Percentiles rank a stretch among this genome's conserved stretches.
Conservation (phyloP, 2,113 vertebrate genomes). For the Copsychus sechellarum region DNA sequence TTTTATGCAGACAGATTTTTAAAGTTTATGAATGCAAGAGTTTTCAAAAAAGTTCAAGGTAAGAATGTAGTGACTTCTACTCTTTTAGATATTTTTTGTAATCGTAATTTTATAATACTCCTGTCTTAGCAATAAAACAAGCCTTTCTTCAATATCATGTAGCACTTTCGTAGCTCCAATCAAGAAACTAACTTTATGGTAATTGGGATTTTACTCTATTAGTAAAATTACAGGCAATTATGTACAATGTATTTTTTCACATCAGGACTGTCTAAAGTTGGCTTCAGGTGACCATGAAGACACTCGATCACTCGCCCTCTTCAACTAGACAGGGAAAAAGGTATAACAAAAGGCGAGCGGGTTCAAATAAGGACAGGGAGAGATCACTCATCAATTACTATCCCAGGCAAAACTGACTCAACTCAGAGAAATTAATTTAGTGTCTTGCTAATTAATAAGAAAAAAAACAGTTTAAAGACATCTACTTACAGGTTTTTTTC, state of each 20-base stretch:
- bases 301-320: accelerated
- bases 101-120: not conserved
- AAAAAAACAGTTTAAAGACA: not conserved
- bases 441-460: not conserved
- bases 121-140: not conserved
- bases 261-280: not conserved
- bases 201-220: not conserved
- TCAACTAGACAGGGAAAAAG: not conserved
- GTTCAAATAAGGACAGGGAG: not conserved
- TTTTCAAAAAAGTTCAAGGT: conserved; percentile 96
- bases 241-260: not conserved
- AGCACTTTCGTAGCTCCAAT: not conserved
- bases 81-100: not conserved
- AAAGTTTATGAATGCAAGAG: conserved; percentile 95
- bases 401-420: not conserved
- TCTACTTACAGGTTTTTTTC: not conserved
- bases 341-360: accelerated
- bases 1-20: conserved; percentile 98
- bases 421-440: not conserved
- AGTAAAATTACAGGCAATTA: not conserved
- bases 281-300: not conserved
- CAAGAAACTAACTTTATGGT: not conserved
- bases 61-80: conserved; percentile 58
- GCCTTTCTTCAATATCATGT: not conserved
- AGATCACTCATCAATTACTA: not conserved